Evolutionary conservation across 2,113 vertebrate genomes (phyloP), one percentile per base, ranked within the genome.

Genomic region (Boleophthalmus pectinirostris): DNA sequence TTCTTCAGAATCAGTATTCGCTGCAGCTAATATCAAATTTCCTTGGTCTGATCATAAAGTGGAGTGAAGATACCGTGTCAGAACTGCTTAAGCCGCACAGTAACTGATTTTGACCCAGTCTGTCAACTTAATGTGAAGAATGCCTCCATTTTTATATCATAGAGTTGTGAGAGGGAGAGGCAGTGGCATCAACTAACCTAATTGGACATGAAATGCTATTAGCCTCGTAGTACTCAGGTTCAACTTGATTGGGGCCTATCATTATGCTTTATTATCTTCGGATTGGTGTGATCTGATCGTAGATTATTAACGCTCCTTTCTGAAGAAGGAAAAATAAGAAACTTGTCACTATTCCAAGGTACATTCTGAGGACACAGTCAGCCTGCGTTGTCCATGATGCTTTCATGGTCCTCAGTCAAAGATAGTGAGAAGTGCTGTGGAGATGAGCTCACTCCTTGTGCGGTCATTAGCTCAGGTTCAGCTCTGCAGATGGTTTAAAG

Each of bases 141-240:
- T 69, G 12, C 46, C 60, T 81, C 24, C 21, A 13, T 64, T 79
- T 86, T 76, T 70, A 70, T 64, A 74, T 87, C 77, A 77, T 58
- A 76, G 71, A 71, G 69, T 54, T 69, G 54, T 87, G 81, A 85
- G 81, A 70, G 69, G 71, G 73, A 85, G 80, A 80, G 69, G 72
- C 76, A 68, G 74, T 45, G 25, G 72, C 67, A 24, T 83, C 76
- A 75, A 69, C 87, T 82, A 82, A 87, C 77, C 54, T 90, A 89
- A 90, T 87, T 87, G 75, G 87, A 94, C 90, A 91, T 85, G 87
- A 90, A 90, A 92, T 88, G 85, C 84, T 90, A 89, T 90, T 91
- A 91, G 86, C 89, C 88, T 72, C 74, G 58, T 54, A 89, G 89
- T 85, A 81, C 81, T 51, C 65, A 82, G 69, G 85, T 79, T 81